Percentiles rank a stretch among this genome's conserved stretches.
phyloP scores from a whole-genome alignment of 2,113 vertebrate species.

The Vimba vimba region DNA sequence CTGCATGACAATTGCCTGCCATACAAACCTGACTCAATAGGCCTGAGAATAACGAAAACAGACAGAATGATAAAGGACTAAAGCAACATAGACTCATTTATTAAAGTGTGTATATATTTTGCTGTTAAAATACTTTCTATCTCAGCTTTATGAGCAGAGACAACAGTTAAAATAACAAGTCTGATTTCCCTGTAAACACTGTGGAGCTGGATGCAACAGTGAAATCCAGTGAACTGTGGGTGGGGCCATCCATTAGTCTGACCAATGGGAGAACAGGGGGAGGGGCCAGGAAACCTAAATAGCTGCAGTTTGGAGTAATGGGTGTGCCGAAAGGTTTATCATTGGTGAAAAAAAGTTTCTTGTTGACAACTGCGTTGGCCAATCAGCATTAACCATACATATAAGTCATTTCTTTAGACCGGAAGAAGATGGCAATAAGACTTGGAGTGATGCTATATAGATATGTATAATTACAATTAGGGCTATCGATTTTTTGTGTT shows the following conservation, averaged over 20 bases:
- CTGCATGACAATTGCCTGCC: slow-evolving; percentile 23
- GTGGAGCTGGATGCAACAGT: neutral
- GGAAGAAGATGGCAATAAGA: too few relatives aligned
- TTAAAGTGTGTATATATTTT: slow-evolving; percentile 8
- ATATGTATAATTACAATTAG: too few relatives aligned
- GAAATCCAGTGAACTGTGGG: neutral
- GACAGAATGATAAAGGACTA: slow-evolving; percentile 13
- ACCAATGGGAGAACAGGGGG: neutral
- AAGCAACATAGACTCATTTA: neutral
- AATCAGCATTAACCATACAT: too few relatives aligned
- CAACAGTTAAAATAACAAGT: neutral
- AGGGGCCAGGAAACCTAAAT: neutral
- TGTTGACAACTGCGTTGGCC: too few relatives aligned
- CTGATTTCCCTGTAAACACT: neutral
- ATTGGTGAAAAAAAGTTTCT: too few relatives aligned
- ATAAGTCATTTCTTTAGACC: too few relatives aligned
- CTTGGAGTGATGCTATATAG: too few relatives aligned
- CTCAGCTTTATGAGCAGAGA: neutral
- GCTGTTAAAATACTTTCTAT: neutral
- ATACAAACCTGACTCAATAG: slow-evolving; percentile 3
- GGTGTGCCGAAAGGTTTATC: too few relatives aligned
- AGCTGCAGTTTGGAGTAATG: too few relatives aligned
- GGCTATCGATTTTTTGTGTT: too few relatives aligned
- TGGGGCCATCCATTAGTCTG: neutral
- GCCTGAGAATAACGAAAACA: slow-evolving; percentile 14